A percentile compares a stretch with the other conserved stretches of the same genome.
Evolutionary conservation across 2,113 vertebrate genomes (phyloP).

Genomic region (Pampusana beccarii): DNA sequence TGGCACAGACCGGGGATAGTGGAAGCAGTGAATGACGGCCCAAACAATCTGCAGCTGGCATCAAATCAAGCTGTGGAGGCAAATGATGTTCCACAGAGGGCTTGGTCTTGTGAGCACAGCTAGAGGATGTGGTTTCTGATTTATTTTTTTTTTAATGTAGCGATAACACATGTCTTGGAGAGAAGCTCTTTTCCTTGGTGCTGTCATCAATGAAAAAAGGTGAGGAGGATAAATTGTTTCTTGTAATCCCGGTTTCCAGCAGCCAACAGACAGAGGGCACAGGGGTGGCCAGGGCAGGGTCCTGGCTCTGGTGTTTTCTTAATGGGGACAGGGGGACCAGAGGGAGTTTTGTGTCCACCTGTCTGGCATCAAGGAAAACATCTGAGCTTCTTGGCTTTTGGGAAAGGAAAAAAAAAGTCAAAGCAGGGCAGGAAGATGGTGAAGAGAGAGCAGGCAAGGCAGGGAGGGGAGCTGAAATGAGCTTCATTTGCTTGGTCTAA

Average conservation of each 20-base stretch:
- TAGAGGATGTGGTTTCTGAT: background rate
- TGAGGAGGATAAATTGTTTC: background rate
- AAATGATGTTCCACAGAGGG: background rate
- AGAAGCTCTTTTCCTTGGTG: background rate
- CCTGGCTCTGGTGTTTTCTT: background rate
- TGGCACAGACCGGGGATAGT: background rate
- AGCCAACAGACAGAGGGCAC: rapidly evolving
- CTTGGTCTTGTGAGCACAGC: background rate
- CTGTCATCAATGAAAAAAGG: background rate
- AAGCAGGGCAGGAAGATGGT: background rate
- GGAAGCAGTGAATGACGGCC: background rate
- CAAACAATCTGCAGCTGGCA: background rate
- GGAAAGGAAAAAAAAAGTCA: background rate
- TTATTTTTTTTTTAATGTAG: background rate
- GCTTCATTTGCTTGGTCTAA: background rate
- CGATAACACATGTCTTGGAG: background rate
- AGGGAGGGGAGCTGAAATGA: background rate
- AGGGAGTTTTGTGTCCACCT: background rate
- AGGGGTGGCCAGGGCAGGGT: background rate
- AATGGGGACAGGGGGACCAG: background rate
- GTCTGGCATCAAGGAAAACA: background rate
- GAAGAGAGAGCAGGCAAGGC: background rate
- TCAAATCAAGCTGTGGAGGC: background rate
- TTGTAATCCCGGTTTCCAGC: background rate
- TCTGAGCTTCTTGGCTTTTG: background rate